Evolutionary conservation across 2,113 vertebrate species (phyloP), one percentile per base, ranked within the genome.

Genomic region (Acrocephalus arundinaceus): DNA sequence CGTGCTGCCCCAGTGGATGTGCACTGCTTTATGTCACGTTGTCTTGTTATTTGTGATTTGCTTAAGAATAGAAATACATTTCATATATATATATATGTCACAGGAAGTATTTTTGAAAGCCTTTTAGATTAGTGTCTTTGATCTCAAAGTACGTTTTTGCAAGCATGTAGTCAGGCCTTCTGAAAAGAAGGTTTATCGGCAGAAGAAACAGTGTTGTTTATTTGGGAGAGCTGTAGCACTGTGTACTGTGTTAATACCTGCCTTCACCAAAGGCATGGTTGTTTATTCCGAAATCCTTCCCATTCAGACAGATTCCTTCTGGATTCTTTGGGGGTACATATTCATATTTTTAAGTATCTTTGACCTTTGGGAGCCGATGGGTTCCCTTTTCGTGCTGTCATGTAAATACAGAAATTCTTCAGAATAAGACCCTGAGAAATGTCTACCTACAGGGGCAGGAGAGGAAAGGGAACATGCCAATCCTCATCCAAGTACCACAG

Each of bases 391-490:
- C 61, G 87, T 57, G 67, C 61, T 87, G 55, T 89, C 85, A 84
- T 1, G 18, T 80, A 80, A 88, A 85, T 75, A 66, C 11, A 76
- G 65, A 73, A 87, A 91, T 94, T 78, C 68, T 58, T 89, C 65
- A 15, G 75, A 54, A 81, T 95, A 63, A 94, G 85, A 94, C 78
- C 85, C 83, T 89, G 52, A 81, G 89, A 89, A 75, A 93, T 87
- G 68, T 84, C 94, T 97, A 63, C 86, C 90, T 95, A 91, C 70
- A 85, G 88, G 75, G 93, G 96, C 90, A 96, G 88, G 86, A 77
- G 75, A 91, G 71, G 85, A 70, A 55, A 61, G 89, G 67, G 81
- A 95, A 89, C 20, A 18, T 51, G 59, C 59, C 24, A 21, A 28
- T 73, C 57, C 52, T 81, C n/a, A 0, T 76, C 52, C 74, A 45